Evolutionary conservation across 2,888 invertebrate genomes (phyloP), one percentile per base, ranked within the genome.

Genomic region (Blastobasis adustella): DNA sequence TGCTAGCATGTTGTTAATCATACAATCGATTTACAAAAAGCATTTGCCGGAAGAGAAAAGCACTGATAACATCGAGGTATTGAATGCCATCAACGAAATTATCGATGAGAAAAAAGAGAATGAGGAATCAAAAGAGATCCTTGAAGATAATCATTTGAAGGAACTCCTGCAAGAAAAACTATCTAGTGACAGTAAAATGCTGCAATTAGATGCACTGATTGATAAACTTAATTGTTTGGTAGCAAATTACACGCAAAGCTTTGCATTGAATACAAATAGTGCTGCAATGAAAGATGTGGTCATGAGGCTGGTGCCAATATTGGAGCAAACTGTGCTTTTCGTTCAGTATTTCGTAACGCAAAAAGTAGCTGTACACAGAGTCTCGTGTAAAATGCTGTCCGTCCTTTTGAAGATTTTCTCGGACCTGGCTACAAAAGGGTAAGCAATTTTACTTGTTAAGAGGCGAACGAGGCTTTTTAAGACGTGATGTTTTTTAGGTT

Each of bases 351-450:
- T 95, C 65, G 75, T 97, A 5, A 92, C 93, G 0, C 94, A 95
- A 62, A 93, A 94, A 71, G 90, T 96, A 4, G 92, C 93, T 0
- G 91, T 93, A 0, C 95, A 96, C 67, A 91, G 96, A 62, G 90
- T 94, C 0, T 92, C 94, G 0, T 93, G 94, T 60, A 98, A 98
- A 84, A 92, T 98, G 85, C 85, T 95, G 6, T 95, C 95, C 0
- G 91, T 96, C 4, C 88, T 98, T 52, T 77, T 97, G 50, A 94
- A 93, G 55, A 92, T 97, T 9, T 98, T 98, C 76, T 91, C 94
- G 0, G 95, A 97, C 63, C 88, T 98, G 39, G 92, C 94, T 9
- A 88, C 90, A 44, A 95, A 89, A 91, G 89, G 89, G 89, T 89
- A 63, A 94, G 90, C 91, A 23, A 23, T 23, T 2, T 23, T 23